These are phyloP conservation scores for Limnephilus rhombicus DNA, from an alignment of 2,888 invertebrate genomes.

Conservation along the genomic window DNA sequence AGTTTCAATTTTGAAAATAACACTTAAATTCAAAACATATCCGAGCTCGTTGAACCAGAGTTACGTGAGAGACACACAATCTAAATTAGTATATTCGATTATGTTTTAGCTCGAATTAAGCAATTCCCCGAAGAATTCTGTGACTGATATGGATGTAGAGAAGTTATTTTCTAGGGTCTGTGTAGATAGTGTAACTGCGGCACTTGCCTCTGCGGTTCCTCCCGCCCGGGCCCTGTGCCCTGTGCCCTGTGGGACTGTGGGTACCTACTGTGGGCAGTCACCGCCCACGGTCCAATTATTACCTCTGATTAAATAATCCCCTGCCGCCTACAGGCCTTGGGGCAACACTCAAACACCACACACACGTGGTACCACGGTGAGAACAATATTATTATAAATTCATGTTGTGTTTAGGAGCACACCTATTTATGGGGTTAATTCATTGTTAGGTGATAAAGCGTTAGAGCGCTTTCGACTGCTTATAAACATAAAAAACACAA, in stretches of 20 bases:
- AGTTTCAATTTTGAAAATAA: no score
- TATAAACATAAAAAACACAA: not conserved
- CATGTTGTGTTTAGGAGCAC: not conserved
- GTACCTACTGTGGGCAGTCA: not conserved
- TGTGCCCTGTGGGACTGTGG: constrained; percentile 22
- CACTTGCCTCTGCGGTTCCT: not conserved
- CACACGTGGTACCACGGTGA: not conserved
- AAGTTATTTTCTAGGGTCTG: no score
- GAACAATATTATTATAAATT: not conserved
- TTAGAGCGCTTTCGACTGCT: not conserved
- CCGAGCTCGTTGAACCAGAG: no score
- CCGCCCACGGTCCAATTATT: constrained; percentile 57
- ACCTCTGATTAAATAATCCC: constrained; percentile 60
- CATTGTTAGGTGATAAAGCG: not conserved
- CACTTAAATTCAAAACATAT: no score
- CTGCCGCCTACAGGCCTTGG: not conserved
- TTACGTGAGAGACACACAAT: no score
- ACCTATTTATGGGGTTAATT: not conserved
- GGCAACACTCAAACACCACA: not conserved
- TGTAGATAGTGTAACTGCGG: no score
- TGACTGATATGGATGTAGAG: no score
- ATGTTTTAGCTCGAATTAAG: no score
- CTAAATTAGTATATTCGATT: no score
- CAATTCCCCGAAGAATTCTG: no score
- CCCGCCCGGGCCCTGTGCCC: constrained; percentile 10